phyloP scores from a whole-genome alignment of 1,140 invertebrate species.

The Ganaspis sp. region DNA sequence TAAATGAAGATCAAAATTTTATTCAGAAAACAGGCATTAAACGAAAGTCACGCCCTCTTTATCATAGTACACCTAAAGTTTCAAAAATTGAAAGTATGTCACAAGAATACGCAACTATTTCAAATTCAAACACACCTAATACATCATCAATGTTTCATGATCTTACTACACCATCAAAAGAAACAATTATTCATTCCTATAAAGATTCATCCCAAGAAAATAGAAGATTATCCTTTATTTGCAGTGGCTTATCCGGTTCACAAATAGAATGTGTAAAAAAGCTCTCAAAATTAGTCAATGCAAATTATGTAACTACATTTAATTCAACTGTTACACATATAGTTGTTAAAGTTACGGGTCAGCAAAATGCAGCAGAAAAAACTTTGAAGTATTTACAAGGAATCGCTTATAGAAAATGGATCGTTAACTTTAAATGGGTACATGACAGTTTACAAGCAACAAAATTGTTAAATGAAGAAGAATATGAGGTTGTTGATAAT shows the following conservation, averaged over 20 bases:
- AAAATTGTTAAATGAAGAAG: slow-evolving; percentile 76
- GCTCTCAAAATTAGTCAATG: slow-evolving; percentile 40
- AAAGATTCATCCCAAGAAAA: not conserved
- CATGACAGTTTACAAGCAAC: slow-evolving; percentile 81
- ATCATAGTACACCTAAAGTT: slow-evolving; percentile 54
- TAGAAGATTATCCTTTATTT: slow-evolving; percentile 44
- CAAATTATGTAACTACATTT: slow-evolving; percentile 42
- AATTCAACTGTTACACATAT: slow-evolving; percentile 47
- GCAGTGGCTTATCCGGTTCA: slow-evolving; percentile 44
- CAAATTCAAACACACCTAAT: slow-evolving; percentile 6
- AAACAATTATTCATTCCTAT: slow-evolving; percentile 24
- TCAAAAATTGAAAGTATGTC: not conserved
- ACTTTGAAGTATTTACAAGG: slow-evolving; percentile 56
- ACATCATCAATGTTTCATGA: not conserved
- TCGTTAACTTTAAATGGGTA: slow-evolving; percentile 76
- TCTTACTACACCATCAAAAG: not conserved
- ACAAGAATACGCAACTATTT: not conserved
- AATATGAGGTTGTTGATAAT: slow-evolving; percentile 65
- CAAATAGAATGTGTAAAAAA: slow-evolving; percentile 48
- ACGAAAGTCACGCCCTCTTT: slow-evolving; percentile 36
- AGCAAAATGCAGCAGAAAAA: slow-evolving; percentile 38
- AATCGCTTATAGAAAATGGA: slow-evolving; percentile 54
- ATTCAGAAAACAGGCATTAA: slow-evolving; percentile 2
- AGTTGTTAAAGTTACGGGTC: slow-evolving; percentile 44
- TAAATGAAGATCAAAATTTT: not conserved